These are phyloP conservation scores for Mastigias papua DNA, from an alignment of 30 jellyfish, hydroid and myxozoan species.

Conservation along the genomic window DNA sequence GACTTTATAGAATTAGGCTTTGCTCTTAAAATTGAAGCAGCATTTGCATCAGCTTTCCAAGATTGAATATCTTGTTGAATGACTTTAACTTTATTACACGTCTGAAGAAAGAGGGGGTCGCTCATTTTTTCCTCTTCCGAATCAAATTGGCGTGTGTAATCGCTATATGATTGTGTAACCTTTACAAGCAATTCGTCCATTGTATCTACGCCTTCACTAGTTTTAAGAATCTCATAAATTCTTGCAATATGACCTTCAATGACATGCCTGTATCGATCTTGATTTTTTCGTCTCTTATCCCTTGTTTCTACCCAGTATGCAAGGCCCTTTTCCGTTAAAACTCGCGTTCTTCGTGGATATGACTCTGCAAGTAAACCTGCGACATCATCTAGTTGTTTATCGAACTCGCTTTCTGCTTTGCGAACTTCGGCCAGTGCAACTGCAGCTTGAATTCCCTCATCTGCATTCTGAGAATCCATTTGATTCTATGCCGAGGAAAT, in stretches of 20 bases:
- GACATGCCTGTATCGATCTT: constrained; percentile 40
- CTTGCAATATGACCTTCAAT: constrained; percentile 37
- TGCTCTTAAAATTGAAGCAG: constrained; percentile 13
- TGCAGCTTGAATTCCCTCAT: not conserved
- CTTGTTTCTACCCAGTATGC: constrained; percentile 43
- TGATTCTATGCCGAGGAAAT: not conserved
- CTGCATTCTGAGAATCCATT: not conserved
- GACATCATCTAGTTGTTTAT: constrained; percentile 5
- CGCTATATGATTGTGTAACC: not conserved
- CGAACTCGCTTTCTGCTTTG: constrained; percentile 16
- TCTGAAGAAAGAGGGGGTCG: constrained; percentile 57
- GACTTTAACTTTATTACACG: constrained; percentile 30
- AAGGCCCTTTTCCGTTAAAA: constrained; percentile 37
- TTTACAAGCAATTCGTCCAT: constrained; percentile 33
- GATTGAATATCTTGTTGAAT: constrained; percentile 47
- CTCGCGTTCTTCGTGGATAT: constrained; percentile 37
- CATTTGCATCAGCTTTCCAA: constrained; percentile 35
- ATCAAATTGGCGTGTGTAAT: constrained; percentile 22
- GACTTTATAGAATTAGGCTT: constrained; percentile 26
- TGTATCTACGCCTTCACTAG: not conserved
- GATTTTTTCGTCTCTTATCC: constrained; percentile 27
- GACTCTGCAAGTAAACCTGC: constrained; percentile 54
- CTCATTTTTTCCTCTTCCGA: constrained; percentile 51
- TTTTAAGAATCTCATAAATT: constrained; percentile 18
- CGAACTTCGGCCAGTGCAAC: constrained; percentile 18